phyloP scores from a whole-genome alignment of 2,797 vertebrate species.

The Sebastes minor region DNA sequence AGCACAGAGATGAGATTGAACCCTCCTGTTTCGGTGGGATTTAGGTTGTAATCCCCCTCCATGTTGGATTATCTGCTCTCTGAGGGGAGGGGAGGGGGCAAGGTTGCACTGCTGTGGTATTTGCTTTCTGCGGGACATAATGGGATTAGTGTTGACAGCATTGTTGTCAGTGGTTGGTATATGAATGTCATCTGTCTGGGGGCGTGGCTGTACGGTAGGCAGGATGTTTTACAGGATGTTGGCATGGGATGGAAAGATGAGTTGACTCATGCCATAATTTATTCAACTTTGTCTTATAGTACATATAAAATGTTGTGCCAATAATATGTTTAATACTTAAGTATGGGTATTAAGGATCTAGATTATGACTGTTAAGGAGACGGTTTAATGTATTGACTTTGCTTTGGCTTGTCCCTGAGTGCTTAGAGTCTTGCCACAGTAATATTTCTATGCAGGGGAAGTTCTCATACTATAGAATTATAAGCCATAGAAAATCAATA shows the following conservation, averaged over 20 bases:
- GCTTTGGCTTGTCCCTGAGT: not conserved
- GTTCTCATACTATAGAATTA: not conserved
- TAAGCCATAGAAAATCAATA: slow-evolving; percentile 32
- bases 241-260: not conserved
- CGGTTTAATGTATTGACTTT: slow-evolving; percentile 8
- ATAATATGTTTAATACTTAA: not conserved
- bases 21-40: slow-evolving; percentile 65
- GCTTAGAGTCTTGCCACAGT: not conserved
- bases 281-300: not conserved
- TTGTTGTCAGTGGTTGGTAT: slow-evolving; percentile 48
- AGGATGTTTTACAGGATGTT: not conserved
- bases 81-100: not conserved
- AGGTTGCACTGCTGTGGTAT: slow-evolving; percentile 42
- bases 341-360: not conserved
- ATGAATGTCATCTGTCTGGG: slow-evolving; percentile 41
- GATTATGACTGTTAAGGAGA: not conserved
- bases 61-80: slow-evolving; percentile 66
- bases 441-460: slow-evolving; percentile 16
- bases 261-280: not conserved
- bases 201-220: slow-evolving; percentile 19
- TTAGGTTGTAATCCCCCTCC: slow-evolving; percentile 69
- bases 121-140: slow-evolving; percentile 73
- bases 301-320: not conserved
- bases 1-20: slow-evolving; percentile 38
- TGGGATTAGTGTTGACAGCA: slow-evolving; percentile 68